These are phyloP conservation scores for Leucozona laternaria DNA, from an alignment of 2,888 invertebrate genomes.

Conservation along the genomic window DNA sequence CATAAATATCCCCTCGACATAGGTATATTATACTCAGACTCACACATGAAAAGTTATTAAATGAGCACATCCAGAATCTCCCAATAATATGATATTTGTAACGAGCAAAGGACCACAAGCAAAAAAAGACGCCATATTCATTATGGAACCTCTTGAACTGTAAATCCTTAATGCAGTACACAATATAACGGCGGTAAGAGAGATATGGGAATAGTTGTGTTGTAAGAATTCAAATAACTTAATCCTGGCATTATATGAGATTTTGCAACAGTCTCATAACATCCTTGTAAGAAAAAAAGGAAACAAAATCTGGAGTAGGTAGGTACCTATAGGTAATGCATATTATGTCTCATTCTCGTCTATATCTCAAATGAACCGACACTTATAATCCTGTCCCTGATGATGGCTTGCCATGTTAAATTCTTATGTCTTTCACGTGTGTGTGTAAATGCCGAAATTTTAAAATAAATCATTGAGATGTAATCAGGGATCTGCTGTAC, in stretches of 20 bases:
- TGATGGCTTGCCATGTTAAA: conserved; percentile 40
- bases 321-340: too few species aligned
- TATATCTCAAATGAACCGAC: conserved; percentile 59
- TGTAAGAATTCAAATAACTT: conserved; percentile 71
- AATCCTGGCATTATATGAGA: conserved; percentile 69
- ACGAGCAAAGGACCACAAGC: neutral
- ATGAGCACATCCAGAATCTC: conserved; percentile 47
- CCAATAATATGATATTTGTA: conserved; percentile 42
- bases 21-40: neutral
- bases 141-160: conserved; percentile 72
- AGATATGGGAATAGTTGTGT: conserved; percentile 25
- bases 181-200: conserved; percentile 13
- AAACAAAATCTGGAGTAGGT: conserved; percentile 44
- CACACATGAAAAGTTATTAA: conserved; percentile 15
- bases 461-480: conserved; percentile 58
- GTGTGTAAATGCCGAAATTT: conserved; percentile 23
- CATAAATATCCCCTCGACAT: conserved; percentile 51
- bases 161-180: conserved; percentile 64
- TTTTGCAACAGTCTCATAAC: conserved; percentile 68
- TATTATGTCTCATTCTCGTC: neutral
- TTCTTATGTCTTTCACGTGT: conserved; percentile 25
- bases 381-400: conserved; percentile 64
- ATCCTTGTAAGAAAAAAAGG: conserved; percentile 53
- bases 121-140: conserved; percentile 59
- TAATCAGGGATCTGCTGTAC: conserved; percentile 66